Percentiles rank a stretch among this genome's conserved stretches.
Conservation (phyloP, 2,113 vertebrate species). For the Semnornis frantzii region DNA sequence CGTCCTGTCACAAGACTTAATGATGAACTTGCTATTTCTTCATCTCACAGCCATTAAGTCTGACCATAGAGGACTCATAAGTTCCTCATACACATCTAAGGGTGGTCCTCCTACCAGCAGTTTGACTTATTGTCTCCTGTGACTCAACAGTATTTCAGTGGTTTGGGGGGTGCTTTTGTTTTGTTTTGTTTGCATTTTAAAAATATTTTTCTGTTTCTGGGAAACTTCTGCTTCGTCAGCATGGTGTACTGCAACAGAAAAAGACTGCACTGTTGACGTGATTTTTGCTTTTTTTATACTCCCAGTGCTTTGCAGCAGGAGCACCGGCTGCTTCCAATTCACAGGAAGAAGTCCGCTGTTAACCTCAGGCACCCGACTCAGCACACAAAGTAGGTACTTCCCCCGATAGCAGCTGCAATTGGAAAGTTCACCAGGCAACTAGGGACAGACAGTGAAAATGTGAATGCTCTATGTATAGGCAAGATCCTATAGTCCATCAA, state of each 20-base stretch:
- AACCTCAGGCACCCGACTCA: accelerated
- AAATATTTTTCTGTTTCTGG: neutral
- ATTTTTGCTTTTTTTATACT: neutral
- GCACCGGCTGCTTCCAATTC: neutral
- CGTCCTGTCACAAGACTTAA: neutral
- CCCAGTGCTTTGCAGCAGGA: neutral
- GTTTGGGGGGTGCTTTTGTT: neutral
- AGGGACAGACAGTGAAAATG: neutral
- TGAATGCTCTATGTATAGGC: neutral
- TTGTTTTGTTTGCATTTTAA: neutral
- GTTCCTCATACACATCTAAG: neutral
- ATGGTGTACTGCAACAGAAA: neutral
- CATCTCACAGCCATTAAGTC: neutral
- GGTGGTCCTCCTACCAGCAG: neutral
- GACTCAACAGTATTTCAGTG: neutral
- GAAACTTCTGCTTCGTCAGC: neutral
- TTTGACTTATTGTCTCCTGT: neutral
- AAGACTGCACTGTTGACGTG: neutral
- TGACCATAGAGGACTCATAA: neutral
- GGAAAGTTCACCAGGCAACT: neutral
- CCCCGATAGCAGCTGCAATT: neutral
- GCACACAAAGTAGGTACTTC: neutral
- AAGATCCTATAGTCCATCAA: neutral
- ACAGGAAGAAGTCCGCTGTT: neutral
- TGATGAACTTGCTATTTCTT: neutral